A percentile compares a stretch with the other conserved stretches of the same genome.
These are phyloP conservation scores for Norana najaformis DNA, from an alignment of 2,888 invertebrate species.

Conservation along the genomic window DNA sequence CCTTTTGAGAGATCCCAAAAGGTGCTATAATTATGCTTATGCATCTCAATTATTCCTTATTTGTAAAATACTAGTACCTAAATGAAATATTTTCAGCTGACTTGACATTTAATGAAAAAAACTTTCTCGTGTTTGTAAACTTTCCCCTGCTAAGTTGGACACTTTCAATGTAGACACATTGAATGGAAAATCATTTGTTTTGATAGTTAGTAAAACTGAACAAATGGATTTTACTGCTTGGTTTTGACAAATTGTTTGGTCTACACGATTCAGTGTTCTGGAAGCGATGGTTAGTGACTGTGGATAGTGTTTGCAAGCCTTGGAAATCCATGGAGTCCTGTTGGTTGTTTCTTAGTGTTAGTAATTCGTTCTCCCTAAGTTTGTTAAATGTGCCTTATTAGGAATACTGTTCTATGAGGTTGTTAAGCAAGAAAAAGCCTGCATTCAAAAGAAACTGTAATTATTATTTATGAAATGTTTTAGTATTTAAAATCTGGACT, in stretches of 20 bases:
- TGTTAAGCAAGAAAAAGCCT: conserved; percentile 13
- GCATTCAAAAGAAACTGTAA: neutral
- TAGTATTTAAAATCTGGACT: conserved; percentile 4
- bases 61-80: neutral
- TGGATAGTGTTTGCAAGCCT: neutral
- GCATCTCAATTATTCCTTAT: neutral
- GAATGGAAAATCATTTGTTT: neutral
- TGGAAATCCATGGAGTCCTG: neutral
- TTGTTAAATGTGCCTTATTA: neutral
- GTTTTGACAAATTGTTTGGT: neutral
- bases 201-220: neutral
- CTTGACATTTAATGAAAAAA: neutral
- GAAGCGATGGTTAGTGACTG: neutral
- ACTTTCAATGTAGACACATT: neutral
- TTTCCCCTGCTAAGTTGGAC: neutral
- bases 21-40: neutral
- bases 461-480: neutral
- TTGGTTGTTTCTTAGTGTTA: neutral
- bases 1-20: neutral
- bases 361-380: neutral
- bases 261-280: neutral
- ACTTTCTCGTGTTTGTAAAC: neutral
- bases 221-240: neutral
- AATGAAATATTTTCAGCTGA: neutral
- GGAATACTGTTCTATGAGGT: neutral